phyloP scores from a whole-genome alignment of 2,797 vertebrate genomes.

The Anguilla anguilla region DNA sequence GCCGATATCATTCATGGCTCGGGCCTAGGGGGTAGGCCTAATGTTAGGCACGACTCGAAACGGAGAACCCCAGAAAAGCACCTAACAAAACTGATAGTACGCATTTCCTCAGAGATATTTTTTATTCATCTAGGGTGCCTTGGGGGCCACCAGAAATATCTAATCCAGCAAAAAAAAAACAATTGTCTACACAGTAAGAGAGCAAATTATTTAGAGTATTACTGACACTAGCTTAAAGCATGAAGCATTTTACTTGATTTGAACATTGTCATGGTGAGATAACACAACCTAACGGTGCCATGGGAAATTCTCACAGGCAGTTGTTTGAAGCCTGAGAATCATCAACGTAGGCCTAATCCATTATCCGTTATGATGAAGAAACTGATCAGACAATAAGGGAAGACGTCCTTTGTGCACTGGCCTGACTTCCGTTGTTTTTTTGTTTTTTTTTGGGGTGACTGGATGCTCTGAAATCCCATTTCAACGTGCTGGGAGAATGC shows the following conservation, averaged over 20 bases:
- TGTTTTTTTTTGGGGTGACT: neutral
- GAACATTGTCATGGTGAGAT: neutral
- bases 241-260: neutral
- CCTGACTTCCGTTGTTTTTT: neutral
- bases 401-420: neutral
- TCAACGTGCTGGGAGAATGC: neutral
- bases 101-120: too few species aligned
- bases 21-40: too few species aligned
- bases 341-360: neutral
- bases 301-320: neutral
- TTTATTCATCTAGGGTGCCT: too few species aligned
- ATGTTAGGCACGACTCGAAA: too few species aligned
- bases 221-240: neutral
- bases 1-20: too few species aligned
- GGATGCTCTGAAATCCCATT: neutral
- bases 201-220: neutral
- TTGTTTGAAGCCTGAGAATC: neutral
- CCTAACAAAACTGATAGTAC: too few species aligned
- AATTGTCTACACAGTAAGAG: neutral
- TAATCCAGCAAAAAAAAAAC: too few species aligned
- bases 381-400: neutral
- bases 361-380: neutral
- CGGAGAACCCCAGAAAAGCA: too few species aligned
- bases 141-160: too few species aligned
- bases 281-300: neutral